phyloP scores from a whole-genome alignment of 2,797 vertebrate genomes.

The Paguma larvata region DNA sequence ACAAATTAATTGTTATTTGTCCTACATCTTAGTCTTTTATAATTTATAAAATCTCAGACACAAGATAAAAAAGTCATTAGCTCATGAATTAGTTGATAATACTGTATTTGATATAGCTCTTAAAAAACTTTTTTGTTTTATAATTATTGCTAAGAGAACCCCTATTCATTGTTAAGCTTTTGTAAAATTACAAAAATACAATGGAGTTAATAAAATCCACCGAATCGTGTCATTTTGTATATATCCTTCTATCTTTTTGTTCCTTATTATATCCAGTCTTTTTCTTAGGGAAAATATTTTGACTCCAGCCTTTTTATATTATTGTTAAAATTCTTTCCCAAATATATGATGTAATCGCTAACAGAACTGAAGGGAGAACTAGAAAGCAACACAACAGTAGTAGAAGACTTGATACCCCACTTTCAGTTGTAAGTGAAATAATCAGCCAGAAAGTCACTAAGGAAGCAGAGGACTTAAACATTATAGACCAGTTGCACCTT shows the following conservation, averaged over 20 bases:
- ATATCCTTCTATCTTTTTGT: constrained; percentile 23
- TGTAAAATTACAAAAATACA: neutral
- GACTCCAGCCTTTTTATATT: neutral
- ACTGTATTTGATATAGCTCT: neutral
- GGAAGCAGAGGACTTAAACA: neutral
- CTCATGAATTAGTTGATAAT: constrained; percentile 19
- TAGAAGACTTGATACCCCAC: neutral
- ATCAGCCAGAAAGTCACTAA: neutral
- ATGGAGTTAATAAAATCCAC: neutral
- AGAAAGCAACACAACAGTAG: neutral
- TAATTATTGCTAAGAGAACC: neutral
- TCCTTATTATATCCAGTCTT: neutral
- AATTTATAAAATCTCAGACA: constrained; percentile 55
- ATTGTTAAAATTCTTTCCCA: constrained; percentile 39
- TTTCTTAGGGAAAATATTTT: constrained; percentile 52
- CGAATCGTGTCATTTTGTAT: neutral
- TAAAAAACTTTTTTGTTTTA: neutral
- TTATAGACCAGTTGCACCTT: neutral
- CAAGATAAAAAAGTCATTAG: constrained; percentile 14
- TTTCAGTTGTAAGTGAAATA: neutral
- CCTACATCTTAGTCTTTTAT: constrained; percentile 48
- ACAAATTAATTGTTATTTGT: constrained; percentile 54
- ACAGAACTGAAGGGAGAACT: neutral
- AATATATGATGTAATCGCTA: neutral
- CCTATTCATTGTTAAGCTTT: neutral